Evolutionary conservation across 1,140 invertebrate genomes (phyloP), one percentile per base, ranked within the genome.

Genomic region (Drosophila micromelanica): DNA sequence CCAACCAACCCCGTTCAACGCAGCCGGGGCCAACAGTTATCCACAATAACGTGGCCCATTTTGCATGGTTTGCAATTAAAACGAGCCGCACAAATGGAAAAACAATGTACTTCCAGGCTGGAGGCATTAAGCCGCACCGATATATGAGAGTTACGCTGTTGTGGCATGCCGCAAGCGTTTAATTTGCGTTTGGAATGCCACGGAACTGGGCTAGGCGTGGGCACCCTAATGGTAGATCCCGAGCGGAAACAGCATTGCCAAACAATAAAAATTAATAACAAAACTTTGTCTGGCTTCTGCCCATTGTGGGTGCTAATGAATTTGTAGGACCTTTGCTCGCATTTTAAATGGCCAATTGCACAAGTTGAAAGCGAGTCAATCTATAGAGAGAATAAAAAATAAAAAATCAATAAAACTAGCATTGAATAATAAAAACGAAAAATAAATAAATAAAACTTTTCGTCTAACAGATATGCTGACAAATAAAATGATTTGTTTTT

Each of bases 81-180:
- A 72, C 62, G 80, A 55, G 71, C 59, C 65, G 61, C 73, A 79
- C 54, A 79, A 82, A 82, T 82, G 80, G 80, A 82, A 82, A 82
- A 82, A 84, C 80, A 79, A 78, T 82, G 80, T 84, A 67, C 52
- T 60, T 20, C 27, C 37, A 45, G 49, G 40, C 61, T 78, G 62
- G 69, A 17, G 70, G 73, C 70, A 73, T 61, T 74, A 70, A 69
- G 37, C 59, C 63, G 38, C 49, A 38, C 42, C 73, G 20, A 57
- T 63, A 70, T 57, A 71, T 42, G 11, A 43, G 57, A 38, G 55
- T 35, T 35, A 15, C 45, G 23, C 27, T n/a, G 42, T 42, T 71
- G 72, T 62, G 64, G 62, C 59, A 55, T 51, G 71, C 80, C 80
- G 42, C 80, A 74, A 70, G 79, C 79, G 62, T 75, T 82, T 75